A percentile compares a stretch with the other conserved stretches of the same genome.
Evolutionary conservation across 2,113 vertebrate species (phyloP).

Genomic region (human (Homo sapiens)): GRCh38 chr7:119498501-119499000

Average conservation of each 20-base stretch:
- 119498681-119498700: neutral
- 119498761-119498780: neutral
- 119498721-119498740: neutral
- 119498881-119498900: neutral
- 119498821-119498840: neutral
- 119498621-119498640: neutral
- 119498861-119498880: neutral
- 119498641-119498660: neutral
- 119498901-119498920: neutral
- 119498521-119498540: neutral
- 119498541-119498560: neutral
- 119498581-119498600: neutral
- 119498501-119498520: neutral
- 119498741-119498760: neutral
- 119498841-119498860: neutral
- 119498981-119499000: neutral
- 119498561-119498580: neutral
- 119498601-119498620: neutral
- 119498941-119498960: neutral
- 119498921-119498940: neutral
- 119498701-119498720: neutral
- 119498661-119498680: neutral
- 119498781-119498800: neutral
- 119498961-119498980: neutral
- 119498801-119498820: neutral